Percentiles rank a stretch among this genome's conserved stretches.
Evolutionary conservation across 2,888 invertebrate species (phyloP).

Genomic region (Koerneria pararmatus): DNA sequence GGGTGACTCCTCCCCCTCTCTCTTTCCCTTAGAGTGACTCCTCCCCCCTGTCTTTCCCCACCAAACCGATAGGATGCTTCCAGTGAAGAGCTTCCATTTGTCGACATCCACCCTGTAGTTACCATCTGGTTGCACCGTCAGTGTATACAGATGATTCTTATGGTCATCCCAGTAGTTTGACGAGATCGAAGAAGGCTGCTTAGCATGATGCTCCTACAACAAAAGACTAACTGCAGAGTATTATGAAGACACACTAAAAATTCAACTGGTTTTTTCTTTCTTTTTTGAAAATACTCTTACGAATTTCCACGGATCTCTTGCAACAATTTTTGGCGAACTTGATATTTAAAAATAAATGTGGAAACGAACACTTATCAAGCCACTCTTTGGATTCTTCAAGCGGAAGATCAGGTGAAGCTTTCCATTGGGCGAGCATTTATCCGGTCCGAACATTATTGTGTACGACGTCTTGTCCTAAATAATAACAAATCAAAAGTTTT

Average conservation of each 20-base stretch:
- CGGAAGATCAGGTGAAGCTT: slow-evolving; percentile 88
- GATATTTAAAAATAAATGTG: neutral
- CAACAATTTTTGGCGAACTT: neutral
- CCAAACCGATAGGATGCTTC: slow-evolving; percentile 46
- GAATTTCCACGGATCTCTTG: neutral
- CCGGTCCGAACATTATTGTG: slow-evolving; percentile 99
- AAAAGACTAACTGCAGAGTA: no score
- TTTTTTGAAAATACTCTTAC: neutral
- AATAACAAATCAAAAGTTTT: no score
- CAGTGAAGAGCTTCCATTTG: slow-evolving; percentile 63
- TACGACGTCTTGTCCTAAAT: slow-evolving; percentile 93
- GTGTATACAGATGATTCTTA: slow-evolving; percentile 80
- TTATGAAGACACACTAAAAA: neutral
- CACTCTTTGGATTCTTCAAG: slow-evolving; percentile 87
- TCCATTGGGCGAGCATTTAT: slow-evolving; percentile 93
- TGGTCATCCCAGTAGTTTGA: slow-evolving; percentile 75
- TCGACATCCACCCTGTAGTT: slow-evolving; percentile 79
- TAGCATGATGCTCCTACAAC: slow-evolving; percentile 82
- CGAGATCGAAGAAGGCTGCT: slow-evolving; percentile 74
- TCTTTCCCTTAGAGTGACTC: no score
- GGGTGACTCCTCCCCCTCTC: no score
- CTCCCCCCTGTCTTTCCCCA: no score
- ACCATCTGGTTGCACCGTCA: slow-evolving; percentile 73
- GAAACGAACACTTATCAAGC: slow-evolving; percentile 68
- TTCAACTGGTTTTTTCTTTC: neutral